These are phyloP conservation scores for Microctonus hyperodae DNA, from an alignment of 2,888 invertebrate species.

Conservation along the genomic window DNA sequence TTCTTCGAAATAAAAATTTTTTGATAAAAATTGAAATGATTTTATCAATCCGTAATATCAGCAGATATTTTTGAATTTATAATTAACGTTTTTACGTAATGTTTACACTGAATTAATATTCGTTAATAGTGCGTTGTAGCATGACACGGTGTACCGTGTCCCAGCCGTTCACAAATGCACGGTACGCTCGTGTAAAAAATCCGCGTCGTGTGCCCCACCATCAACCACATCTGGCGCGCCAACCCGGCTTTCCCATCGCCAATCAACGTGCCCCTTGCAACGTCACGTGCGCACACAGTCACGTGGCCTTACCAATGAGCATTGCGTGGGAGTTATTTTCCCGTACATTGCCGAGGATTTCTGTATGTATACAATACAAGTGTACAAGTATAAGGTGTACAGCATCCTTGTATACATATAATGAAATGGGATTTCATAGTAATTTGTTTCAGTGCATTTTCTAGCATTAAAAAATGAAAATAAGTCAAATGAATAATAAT, in stretches of 20 bases:
- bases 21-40: too few species aligned
- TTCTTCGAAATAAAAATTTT: too few species aligned
- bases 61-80: neutral
- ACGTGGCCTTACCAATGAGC: slow-evolving; percentile 22
- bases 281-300: slow-evolving; percentile 24
- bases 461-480: too few species aligned
- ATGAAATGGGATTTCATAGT: neutral
- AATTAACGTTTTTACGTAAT: neutral
- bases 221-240: slow-evolving; percentile 30
- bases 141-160: neutral
- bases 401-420: neutral
- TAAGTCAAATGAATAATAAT: too few species aligned
- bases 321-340: neutral
- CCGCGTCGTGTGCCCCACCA: slow-evolving; percentile 20
- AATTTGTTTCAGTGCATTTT: neutral
- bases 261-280: slow-evolving; percentile 17
- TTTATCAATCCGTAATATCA: too few species aligned
- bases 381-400: neutral
- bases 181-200: slow-evolving; percentile 21
- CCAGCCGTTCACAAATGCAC: neutral
- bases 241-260: slow-evolving; percentile 24
- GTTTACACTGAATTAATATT: neutral
- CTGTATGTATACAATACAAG: too few species aligned
- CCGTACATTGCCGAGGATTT: neutral
- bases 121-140: neutral